Base-by-base conservation (phyloP, 1,140 invertebrate genomes). In the Trichonephila clavipes region DNA sequence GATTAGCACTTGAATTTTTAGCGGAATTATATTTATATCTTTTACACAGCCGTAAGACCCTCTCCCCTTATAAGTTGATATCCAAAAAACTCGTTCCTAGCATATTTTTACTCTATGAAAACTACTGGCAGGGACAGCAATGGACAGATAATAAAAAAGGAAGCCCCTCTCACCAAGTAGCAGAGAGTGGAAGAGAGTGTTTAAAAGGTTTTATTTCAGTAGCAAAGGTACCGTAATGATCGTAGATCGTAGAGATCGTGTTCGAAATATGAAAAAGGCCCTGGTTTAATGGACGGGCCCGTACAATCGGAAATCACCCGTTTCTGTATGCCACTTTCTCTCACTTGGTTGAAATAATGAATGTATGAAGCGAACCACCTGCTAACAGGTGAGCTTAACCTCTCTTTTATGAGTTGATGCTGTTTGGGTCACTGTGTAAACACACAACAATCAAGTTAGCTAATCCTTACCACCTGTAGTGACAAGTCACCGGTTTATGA, bases 201-300 rank as follows among this genome's bases (percentile, higher is more conserved):
- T 89, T 87, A 62, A 88, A 93, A 93, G 92, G 92, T 93, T 93
- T 88, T 93, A 93, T 93, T 93, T 93, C 92, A 88, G 92, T 93
- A 88, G 92, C 90, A 85, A 85, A 85, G 90, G 86, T 92, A 72
- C 82, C 92, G 92, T 93, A 93, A 93, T 93, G 92, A 93, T 88
- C 86, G 69, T 24, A 16, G 86, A 93, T n/a, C n/a, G n/a, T n/a
- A n/a, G 92, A 93, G 86, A n/a, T n/a, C n/a, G 83, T 93, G 92
- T 88, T 93, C 88, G 92, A 93, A 93, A 93, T 93, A 93, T 93
- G 92, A 93, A 59, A 77, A 88, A 58, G 86, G 69, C 85, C 83
- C 85, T 88, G 61, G 66, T 87, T 69, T 77, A 88, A 93, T 88
- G 85, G 92, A 88, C 92, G 92, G 92, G 85, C 66, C n/a, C 85